Evolutionary conservation across 2,113 vertebrate species (phyloP).

Genomic region (Pterocles gutturalis): DNA sequence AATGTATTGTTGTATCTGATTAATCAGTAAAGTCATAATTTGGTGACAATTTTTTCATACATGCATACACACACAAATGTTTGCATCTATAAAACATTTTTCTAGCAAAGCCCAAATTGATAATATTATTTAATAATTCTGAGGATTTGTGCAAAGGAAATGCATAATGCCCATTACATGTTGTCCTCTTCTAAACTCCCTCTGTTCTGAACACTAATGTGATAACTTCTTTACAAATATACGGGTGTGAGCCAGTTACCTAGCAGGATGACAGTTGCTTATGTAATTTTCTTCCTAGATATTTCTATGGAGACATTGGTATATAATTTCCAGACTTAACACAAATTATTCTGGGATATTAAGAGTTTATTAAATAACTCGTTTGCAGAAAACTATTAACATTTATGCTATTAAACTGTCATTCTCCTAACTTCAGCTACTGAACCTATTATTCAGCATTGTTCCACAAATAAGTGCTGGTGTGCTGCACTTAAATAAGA

Average conservation of each 20-base stretch:
- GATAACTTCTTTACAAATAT: background rate
- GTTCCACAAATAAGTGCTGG: background rate
- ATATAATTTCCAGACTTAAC: background rate
- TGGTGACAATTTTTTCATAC: background rate
- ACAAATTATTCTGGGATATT: background rate
- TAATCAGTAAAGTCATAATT: background rate
- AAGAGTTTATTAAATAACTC: conserved; percentile 13
- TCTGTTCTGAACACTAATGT: background rate
- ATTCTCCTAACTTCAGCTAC: background rate
- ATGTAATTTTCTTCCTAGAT: background rate
- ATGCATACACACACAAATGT: too few species aligned
- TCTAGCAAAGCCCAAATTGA: background rate
- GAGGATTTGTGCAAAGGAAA: background rate
- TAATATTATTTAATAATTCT: background rate
- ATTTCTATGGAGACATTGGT: background rate
- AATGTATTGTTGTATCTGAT: background rate
- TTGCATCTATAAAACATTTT: background rate
- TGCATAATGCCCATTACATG: fast-evolving
- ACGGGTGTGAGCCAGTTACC: background rate
- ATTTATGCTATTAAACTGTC: conserved; percentile 35
- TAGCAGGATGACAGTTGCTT: background rate
- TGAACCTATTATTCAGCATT: background rate
- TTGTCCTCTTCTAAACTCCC: background rate
- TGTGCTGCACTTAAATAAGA: background rate
- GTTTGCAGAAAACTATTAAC: conserved; percentile 36